Evolutionary conservation across 2,113 vertebrate species (phyloP).

Genomic region (Rhinoptilus africanus): DNA sequence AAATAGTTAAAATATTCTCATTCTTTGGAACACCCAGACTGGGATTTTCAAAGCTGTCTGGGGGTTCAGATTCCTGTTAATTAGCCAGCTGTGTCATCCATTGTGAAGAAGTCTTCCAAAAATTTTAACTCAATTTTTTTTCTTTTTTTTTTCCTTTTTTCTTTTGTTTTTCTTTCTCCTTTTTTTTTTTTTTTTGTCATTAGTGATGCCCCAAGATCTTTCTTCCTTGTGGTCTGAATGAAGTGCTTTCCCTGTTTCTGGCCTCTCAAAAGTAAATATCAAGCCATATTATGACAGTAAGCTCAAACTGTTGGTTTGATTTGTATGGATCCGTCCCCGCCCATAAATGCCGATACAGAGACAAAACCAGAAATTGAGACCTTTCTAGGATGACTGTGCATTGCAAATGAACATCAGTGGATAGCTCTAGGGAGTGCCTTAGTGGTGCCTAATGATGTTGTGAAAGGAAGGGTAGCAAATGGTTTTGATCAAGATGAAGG

Average conservation of each 20-base stretch:
- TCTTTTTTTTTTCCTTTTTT: rapidly evolving
- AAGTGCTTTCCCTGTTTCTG: not conserved
- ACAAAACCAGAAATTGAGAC: not conserved
- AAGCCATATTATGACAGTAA: not conserved
- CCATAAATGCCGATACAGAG: not conserved
- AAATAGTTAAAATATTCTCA: not conserved
- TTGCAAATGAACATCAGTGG: not conserved
- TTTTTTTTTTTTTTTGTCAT: not conserved
- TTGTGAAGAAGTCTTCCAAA: conserved; percentile 5
- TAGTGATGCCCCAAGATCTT: not conserved
- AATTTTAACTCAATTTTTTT: not conserved
- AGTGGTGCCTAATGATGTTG: not conserved
- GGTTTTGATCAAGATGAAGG: not conserved
- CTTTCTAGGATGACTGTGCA: not conserved
- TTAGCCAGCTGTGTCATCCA: not conserved
- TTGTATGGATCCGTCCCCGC: not conserved
- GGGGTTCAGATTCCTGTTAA: not conserved
- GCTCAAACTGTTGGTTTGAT: not conserved
- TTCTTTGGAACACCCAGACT: not conserved
- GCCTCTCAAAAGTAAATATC: not conserved
- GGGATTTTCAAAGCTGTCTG: not conserved
- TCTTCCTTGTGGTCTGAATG: not conserved
- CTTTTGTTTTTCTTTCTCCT: no score
- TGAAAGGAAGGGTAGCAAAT: not conserved
- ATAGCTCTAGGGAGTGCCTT: not conserved